Evolutionary conservation across 2,888 invertebrate species (phyloP).

Genomic region (Sarcophaga caerulescens): DNA sequence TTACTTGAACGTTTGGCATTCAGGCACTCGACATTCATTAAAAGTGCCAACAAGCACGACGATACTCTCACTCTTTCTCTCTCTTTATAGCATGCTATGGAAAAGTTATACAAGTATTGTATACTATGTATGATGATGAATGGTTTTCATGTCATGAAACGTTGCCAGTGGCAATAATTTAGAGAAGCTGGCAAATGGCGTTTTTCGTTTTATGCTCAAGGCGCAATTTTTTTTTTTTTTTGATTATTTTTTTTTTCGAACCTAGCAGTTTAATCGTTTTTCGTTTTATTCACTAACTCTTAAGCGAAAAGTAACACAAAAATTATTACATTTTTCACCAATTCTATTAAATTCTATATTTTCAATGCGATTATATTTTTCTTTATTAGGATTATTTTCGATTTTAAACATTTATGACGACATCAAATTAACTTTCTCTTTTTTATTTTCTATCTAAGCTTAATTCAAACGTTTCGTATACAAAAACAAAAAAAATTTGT

Average conservation of each 20-base stretch:
- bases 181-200: slow-evolving; percentile 48
- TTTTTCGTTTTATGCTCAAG: slow-evolving; percentile 42
- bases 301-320: not conserved
- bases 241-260: slow-evolving; percentile 4
- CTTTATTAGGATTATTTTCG: not conserved
- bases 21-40: slow-evolving; percentile 33
- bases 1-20: slow-evolving; percentile 16
- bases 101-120: not conserved
- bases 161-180: slow-evolving; percentile 65
- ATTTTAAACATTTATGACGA: not conserved
- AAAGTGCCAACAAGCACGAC: slow-evolving; percentile 27
- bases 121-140: slow-evolving; percentile 65
- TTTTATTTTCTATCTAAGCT: not conserved
- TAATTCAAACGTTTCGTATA: not conserved
- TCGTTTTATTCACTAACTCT: not conserved
- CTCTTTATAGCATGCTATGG: not conserved
- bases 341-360: too few relatives aligned
- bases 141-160: slow-evolving; percentile 68
- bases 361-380: not conserved
- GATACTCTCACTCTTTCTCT: not conserved
- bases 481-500: not conserved
- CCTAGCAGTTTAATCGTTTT: not conserved
- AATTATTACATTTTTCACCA: too few relatives aligned
- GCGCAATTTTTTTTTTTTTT: slow-evolving; percentile 13
- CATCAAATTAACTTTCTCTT: slow-evolving; percentile 26